phyloP scores from a whole-genome alignment of 35 echinoderm and acorn worm genomes.

The Nesometra sesokonis region DNA sequence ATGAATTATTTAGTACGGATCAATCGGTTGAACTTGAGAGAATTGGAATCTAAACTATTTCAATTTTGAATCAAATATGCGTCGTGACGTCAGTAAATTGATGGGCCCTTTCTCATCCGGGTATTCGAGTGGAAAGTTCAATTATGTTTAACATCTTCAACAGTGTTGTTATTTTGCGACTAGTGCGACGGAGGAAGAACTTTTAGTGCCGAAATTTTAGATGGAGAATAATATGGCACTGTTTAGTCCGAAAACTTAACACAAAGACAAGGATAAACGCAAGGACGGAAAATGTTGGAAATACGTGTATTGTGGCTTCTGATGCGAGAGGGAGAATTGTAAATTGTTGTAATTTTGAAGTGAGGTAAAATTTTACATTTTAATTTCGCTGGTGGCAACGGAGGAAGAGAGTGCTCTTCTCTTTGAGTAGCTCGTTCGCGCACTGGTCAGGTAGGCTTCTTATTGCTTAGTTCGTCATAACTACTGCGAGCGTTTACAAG shows the following conservation, averaged over 20 bases:
- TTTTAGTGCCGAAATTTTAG: background rate
- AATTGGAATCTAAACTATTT: slow-evolving; percentile 1
- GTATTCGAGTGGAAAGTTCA: background rate
- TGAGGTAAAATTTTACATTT: background rate
- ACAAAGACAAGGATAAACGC: background rate
- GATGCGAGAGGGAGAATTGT: background rate
- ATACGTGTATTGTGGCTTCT: background rate
- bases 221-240: background rate
- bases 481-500: background rate
- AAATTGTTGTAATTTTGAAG: background rate
- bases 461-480: background rate
- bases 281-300: background rate
- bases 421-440: background rate
- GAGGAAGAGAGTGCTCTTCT: background rate
- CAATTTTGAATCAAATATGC: background rate
- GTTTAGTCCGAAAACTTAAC: background rate
- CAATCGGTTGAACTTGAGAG: background rate
- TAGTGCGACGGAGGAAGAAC: background rate
- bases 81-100: background rate
- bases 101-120: background rate
- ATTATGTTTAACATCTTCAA: background rate
- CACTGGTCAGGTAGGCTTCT: background rate
- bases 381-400: background rate
- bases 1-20: background rate
- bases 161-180: background rate